Evolutionary conservation across 2,797 vertebrate species (phyloP).

Genomic region (Spondyliosoma cantharus): DNA sequence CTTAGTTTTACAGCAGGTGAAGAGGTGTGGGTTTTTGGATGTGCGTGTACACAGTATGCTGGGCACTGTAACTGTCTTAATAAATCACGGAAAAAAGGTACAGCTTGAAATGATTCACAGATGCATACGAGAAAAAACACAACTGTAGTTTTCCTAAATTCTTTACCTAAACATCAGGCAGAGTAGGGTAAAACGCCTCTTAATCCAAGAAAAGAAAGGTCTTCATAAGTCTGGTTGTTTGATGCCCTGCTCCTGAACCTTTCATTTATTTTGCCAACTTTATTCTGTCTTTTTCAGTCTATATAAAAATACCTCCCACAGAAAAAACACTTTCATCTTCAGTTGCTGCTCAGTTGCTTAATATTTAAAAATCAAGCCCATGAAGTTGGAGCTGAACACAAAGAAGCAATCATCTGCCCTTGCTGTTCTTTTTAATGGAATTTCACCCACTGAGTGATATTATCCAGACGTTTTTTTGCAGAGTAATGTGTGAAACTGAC

Average conservation of each 20-base stretch:
- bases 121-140: neutral
- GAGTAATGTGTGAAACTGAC: slow-evolving; percentile 63
- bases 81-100: neutral
- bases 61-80: neutral
- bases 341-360: slow-evolving; percentile 33
- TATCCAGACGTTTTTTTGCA: slow-evolving; percentile 44
- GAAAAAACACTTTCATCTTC: slow-evolving; percentile 39
- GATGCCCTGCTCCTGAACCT: slow-evolving; percentile 10
- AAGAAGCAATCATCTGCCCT: slow-evolving; percentile 40
- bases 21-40: neutral
- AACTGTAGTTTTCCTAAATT: neutral
- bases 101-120: neutral
- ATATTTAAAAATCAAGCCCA: slow-evolving; percentile 38
- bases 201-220: slow-evolving; percentile 13
- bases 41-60: neutral
- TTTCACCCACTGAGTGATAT: slow-evolving; percentile 48
- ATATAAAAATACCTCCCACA: slow-evolving; percentile 29
- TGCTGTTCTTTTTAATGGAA: slow-evolving; percentile 40
- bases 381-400: slow-evolving; percentile 35
- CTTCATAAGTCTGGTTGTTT: slow-evolving; percentile 1
- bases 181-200: neutral
- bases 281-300: slow-evolving; percentile 23
- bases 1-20: slow-evolving; percentile 4
- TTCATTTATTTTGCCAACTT: slow-evolving; percentile 10
- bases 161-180: neutral